Evolutionary conservation across 37 sponge, comb jelly and placozoan genomes (phyloP), one percentile per base, ranked within the genome.

Genomic region (Halisarca cf. caerulea): DNA sequence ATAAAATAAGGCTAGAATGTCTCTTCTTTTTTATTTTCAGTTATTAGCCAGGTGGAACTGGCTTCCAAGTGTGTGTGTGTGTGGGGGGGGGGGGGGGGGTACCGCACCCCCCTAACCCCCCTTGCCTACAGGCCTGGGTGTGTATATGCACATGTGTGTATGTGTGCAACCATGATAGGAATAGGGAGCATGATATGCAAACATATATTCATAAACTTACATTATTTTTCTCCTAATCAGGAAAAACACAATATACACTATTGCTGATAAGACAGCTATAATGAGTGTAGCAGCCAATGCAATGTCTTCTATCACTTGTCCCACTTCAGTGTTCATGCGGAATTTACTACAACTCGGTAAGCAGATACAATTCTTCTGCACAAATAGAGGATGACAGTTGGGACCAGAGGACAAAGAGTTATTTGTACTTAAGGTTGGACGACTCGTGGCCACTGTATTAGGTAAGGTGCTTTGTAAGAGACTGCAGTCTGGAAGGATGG

Each of bases 291-390:
- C 23, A 24, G 8, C 36, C 1, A 74, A 20, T 1, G 45, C 21
- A 38, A 38, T 44, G 77, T 74, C 77, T 40, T 74, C 77, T 1
- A 43, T 74, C 36, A n/a, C 45, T 41, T 74, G 77, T 41, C 42
- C 77, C 21, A 1, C 24, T 39, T 74, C 77, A 43, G 43, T 74
- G 24, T 40, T 74, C 36, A 38, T 43, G 43, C 77, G 39, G 44
- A 74, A 74, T 40, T 17, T 9, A 4, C 25, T 24, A 74, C 77
- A 74, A 6, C 77, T 74, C 0, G 77, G 77, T 37, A 74, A 41
- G 25, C 77, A 74, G 45, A 74, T 24, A 24, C 77, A 74, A 40
- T 74, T 37, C 14, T n/a, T 43, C 41, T 36, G 44, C 20, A 43
- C 25, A 41, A 74, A 74, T 44, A 74, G 5, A 0, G 77, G 25